Evolutionary conservation across 2,113 vertebrate species (phyloP).

Genomic region (Sapayoa aenigma): DNA sequence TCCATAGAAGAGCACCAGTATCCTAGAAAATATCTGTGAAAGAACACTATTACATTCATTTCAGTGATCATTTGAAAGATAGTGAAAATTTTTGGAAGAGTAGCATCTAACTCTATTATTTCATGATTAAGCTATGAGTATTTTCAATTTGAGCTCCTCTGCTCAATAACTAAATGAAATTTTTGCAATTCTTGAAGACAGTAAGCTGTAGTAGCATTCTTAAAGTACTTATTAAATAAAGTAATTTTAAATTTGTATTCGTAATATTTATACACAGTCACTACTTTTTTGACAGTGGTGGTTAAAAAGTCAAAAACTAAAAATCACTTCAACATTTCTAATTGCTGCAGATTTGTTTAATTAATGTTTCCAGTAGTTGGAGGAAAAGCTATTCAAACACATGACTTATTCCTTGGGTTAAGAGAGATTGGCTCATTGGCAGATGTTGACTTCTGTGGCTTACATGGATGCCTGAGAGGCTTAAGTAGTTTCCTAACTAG

Average conservation of each 20-base stretch:
- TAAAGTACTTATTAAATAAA: background rate
- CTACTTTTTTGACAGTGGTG: background rate
- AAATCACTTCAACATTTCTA: background rate
- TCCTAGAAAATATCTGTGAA: background rate
- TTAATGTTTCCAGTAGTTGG: background rate
- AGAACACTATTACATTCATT: background rate
- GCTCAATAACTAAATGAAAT: background rate
- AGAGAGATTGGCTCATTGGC: background rate
- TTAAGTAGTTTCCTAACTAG: background rate
- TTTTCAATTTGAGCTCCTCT: background rate
- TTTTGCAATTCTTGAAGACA: background rate
- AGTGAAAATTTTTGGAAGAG: background rate
- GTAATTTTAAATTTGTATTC: background rate
- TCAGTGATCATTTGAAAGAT: background rate
- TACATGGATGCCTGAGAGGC: background rate
- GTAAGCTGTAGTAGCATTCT: background rate
- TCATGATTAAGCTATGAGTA: background rate
- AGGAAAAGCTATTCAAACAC: background rate
- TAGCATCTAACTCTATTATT: background rate
- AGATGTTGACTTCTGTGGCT: background rate
- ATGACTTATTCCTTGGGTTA: background rate
- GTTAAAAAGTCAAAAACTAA: background rate
- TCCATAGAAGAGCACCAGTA: background rate
- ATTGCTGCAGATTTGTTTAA: background rate
- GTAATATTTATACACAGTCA: background rate